Percentiles rank a stretch among this genome's conserved stretches.
phyloP scores from a whole-genome alignment of 2,113 vertebrate genomes.

The Pollachius pollachius region DNA sequence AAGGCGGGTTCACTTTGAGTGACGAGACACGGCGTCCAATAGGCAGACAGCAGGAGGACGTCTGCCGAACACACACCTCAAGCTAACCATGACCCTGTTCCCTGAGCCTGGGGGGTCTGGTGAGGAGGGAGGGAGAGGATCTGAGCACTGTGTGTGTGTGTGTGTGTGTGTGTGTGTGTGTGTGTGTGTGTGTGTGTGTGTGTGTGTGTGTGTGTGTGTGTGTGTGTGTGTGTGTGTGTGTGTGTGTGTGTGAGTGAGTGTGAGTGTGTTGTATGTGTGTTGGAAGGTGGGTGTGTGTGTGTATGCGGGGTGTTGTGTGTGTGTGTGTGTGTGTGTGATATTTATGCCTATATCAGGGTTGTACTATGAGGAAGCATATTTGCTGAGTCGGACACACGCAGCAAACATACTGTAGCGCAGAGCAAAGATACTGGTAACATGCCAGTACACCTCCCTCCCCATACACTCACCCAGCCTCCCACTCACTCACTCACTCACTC shows the following conservation, averaged over 20 bases:
- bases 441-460: not conserved
- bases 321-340: not conserved
- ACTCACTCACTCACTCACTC: not conserved
- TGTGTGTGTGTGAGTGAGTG: slow-evolving; percentile 3
- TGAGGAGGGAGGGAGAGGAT: no score
- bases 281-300: no score
- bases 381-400: not conserved
- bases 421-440: not conserved
- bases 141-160: not conserved
- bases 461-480: not conserved
- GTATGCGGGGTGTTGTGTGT: not conserved
- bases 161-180: not conserved
- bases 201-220: slow-evolving; percentile 6
- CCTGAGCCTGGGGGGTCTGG: no score
- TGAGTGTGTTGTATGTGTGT: not conserved
- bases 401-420: slow-evolving; percentile 1
- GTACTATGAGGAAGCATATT: slow-evolving; percentile 3
- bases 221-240: slow-evolving; percentile 10
- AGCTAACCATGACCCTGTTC: no score
- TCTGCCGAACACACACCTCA: no score
- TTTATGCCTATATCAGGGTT: not conserved
- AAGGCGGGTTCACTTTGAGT: no score
- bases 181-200: slow-evolving; percentile 1
- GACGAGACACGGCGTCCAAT: no score
- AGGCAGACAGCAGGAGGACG: no score